Conservation (phyloP, 2,113 vertebrate genomes). For the Channa argus region DNA sequence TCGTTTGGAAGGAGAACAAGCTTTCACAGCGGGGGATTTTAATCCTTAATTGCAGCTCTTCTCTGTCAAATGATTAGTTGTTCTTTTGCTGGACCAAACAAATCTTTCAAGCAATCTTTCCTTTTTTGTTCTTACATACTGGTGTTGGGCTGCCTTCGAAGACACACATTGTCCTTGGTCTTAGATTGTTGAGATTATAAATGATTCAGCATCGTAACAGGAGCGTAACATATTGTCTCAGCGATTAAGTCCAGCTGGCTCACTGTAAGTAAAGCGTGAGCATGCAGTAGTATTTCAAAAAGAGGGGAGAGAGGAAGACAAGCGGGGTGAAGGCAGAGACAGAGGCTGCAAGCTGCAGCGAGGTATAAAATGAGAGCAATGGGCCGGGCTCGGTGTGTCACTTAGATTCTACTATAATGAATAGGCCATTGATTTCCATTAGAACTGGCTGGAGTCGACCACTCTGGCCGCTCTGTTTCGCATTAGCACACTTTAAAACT, state of each 20-base stretch:
- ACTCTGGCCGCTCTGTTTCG: conserved; percentile 82
- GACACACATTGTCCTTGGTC: background rate
- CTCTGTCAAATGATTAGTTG: conserved; percentile 22
- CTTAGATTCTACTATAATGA: conserved; percentile 85
- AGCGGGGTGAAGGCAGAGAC: conserved; percentile 12
- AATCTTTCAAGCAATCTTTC: background rate
- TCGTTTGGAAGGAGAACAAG: conserved; percentile 12
- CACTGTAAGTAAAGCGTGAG: conserved; percentile 24
- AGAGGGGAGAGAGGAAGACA: conserved; percentile 26
- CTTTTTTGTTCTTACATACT: background rate
- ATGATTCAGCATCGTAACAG: conserved; percentile 14
- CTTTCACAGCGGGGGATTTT: conserved; percentile 20
- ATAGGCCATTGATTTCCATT: conserved; percentile 88
- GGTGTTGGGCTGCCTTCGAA: background rate
- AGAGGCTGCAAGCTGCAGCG: conserved; percentile 37
- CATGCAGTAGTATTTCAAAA: conserved; percentile 60
- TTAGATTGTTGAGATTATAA: conserved; percentile 31
- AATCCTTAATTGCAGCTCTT: conserved; percentile 34
- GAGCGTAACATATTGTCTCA: conserved; percentile 44
- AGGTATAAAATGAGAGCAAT: conserved; percentile 51
- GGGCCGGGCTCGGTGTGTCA: conserved; percentile 49
- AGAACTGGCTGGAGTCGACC: conserved; percentile 60
- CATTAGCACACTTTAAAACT: conserved; percentile 79
- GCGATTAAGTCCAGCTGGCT: conserved; percentile 56
- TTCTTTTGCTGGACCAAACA: background rate